Evolutionary conservation across 2,113 vertebrate species (phyloP), one percentile per base, ranked within the genome.

Genomic region (Clarias macrocephalus): DNA sequence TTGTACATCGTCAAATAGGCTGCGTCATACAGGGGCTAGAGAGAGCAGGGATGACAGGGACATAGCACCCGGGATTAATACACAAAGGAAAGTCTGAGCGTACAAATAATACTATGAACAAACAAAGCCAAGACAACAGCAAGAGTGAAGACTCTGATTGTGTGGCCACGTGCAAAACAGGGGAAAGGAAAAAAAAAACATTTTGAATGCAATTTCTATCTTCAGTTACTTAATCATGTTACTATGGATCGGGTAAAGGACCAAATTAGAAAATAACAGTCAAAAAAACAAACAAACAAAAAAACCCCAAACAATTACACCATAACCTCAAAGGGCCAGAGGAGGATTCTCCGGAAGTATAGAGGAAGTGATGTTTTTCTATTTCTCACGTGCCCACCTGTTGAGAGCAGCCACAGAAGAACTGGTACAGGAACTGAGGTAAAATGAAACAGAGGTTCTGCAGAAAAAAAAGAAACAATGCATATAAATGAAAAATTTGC

Each of bases 401-500:
- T 93, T 99, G 98, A 82, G 98, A 99, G 94, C 97, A 99, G 91
- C 98, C 98, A 91, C 98, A 99, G 95, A 99, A 99, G 93, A 99
- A 99, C 95, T 99, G 98, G 96, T 97, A 99, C 93, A 99, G 97
- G 97, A 99, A 99, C 89, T 99, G 98, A 30, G 98, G 98, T 93
- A 99, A 96, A 93, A 99, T 99, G 96, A 99, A 99, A 94, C 98
- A 99, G 91, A 99, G 97, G 92, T 99, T 99, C 98, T 99, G 91
- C 92, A 88, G 91, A 88, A 89, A 93, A 76, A 37, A 75, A 93
- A 90, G 5, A 86, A 30, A 88, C 37, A 89, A 33, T 9, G 54
- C 3, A 62, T 62, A 62, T 37, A 37, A 25, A 81, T 30, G 0
- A 33, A 30, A 19, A 18, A 62, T 37, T 18, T 25, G 30, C 19